phyloP scores from a whole-genome alignment of 2,888 invertebrate species.

The Drosophila formosana region DNA sequence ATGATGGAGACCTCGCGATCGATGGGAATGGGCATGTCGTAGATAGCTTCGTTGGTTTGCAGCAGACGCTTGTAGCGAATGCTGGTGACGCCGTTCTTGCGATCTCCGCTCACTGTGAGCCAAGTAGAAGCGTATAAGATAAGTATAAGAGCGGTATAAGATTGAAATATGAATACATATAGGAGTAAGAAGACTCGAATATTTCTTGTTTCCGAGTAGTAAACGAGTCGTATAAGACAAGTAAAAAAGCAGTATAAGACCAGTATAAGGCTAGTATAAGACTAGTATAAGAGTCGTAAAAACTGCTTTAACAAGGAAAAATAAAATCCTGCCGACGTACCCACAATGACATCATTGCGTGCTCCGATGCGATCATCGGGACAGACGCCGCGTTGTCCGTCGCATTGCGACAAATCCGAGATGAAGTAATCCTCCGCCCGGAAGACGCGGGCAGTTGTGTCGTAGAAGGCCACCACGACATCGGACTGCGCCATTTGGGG shows the following conservation, averaged over 20 bases:
- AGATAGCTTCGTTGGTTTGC: conserved; percentile 90
- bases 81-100: conserved; percentile 92
- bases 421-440: conserved; percentile 94
- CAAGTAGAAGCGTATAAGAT: not conserved
- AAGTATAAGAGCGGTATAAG: not conserved
- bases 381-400: conserved; percentile 93
- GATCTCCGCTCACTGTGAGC: conserved; percentile 89
- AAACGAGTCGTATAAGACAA: not conserved
- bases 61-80: conserved; percentile 92
- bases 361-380: conserved; percentile 94
- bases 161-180: not conserved
- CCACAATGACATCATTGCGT: conserved; percentile 90
- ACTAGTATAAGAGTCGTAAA: not conserved
- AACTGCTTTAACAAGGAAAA: not conserved
- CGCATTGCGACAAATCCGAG: conserved; percentile 92
- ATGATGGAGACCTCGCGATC: conserved; percentile 91
- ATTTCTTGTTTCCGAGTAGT: not conserved
- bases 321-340: conserved; percentile 77
- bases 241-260: not conserved
- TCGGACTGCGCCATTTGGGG: conserved; percentile 93
- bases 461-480: conserved; percentile 92
- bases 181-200: not conserved
- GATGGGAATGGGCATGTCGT: conserved; percentile 89
- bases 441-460: conserved; percentile 87
- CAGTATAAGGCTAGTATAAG: not conserved